A percentile compares a stretch with the other conserved stretches of the same genome.
Evolutionary conservation across 2,888 invertebrate genomes (phyloP).

Genomic region (Heliconius ethilla): DNA sequence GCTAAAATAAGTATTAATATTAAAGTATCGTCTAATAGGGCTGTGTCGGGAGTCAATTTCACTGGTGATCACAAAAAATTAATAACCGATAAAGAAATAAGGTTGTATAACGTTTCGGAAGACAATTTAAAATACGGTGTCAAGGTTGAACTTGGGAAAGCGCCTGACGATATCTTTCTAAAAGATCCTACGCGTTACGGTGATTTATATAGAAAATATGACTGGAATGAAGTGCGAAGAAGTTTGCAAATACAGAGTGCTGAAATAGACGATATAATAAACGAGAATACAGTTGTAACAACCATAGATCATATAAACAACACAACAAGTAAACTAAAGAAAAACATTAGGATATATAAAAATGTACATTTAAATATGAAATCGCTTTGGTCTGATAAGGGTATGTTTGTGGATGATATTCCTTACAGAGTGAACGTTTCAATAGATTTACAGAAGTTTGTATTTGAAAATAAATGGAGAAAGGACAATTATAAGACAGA

Average conservation of each 20-base stretch:
- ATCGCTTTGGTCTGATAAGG: slow-evolving; percentile 57
- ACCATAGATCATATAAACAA: slow-evolving; percentile 59
- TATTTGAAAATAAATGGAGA: slow-evolving; percentile 59
- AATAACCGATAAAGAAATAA: slow-evolving; percentile 58
- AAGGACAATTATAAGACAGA: slow-evolving; percentile 48
- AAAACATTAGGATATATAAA: slow-evolving; percentile 49
- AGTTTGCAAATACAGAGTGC: slow-evolving; percentile 53
- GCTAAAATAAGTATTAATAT: slow-evolving; percentile 57
- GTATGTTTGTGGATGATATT: slow-evolving; percentile 56
- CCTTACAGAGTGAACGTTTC: slow-evolving; percentile 53
- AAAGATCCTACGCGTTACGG: slow-evolving; percentile 65
- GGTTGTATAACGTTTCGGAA: slow-evolving; percentile 61
- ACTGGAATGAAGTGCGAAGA: slow-evolving; percentile 62
- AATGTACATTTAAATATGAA: slow-evolving; percentile 54
- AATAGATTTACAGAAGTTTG: slow-evolving; percentile 50
- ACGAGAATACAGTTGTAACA: slow-evolving; percentile 53
- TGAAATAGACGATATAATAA: slow-evolving; percentile 56
- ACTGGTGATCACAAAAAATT: slow-evolving; percentile 56
- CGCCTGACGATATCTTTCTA: slow-evolving; percentile 60
- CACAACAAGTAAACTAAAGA: slow-evolving; percentile 50
- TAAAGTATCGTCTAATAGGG: slow-evolving; percentile 50
- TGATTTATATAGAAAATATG: slow-evolving; percentile 56
- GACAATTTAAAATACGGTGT: slow-evolving; percentile 61
- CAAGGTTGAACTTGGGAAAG: slow-evolving; percentile 58
- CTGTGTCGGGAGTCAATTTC: slow-evolving; percentile 48